Evolutionary conservation across 1,140 invertebrate species (phyloP).

Genomic region (Penaeus chinensis): DNA sequence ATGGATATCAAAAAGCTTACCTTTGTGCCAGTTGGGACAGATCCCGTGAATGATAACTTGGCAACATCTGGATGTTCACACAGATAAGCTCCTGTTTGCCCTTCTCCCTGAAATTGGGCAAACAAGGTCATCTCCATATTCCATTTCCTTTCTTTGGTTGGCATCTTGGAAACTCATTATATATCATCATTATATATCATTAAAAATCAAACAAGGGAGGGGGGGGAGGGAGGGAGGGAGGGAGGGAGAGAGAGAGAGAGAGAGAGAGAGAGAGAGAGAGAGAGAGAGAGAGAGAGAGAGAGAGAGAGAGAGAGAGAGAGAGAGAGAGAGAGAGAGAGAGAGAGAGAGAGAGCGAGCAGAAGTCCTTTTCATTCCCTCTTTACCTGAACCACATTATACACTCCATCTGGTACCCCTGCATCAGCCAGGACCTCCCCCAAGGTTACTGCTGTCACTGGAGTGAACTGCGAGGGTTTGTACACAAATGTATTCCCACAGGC

Average conservation of each 20-base stretch:
- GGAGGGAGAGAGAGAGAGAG: too few relatives aligned
- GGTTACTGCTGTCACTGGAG: constrained; percentile 72
- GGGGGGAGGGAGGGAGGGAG: too few relatives aligned
- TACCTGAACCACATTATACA: constrained; percentile 74
- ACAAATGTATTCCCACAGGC: constrained; percentile 74
- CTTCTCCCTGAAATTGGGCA: constrained; percentile 68
- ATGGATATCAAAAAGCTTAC: constrained; percentile 8
- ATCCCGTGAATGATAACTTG: constrained; percentile 74
- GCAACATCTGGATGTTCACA: constrained; percentile 69
- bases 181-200: too few relatives aligned
- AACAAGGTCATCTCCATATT: too few relatives aligned
- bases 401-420: constrained; percentile 72
- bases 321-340: too few relatives aligned
- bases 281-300: too few relatives aligned
- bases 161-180: too few relatives aligned
- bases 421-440: constrained; percentile 72
- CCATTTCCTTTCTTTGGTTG: too few relatives aligned
- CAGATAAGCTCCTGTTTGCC: constrained; percentile 69
- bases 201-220: too few relatives aligned
- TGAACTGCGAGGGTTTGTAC: constrained; percentile 73
- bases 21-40: constrained; percentile 70
- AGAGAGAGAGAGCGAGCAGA: too few relatives aligned
- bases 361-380: not conserved
- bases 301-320: too few relatives aligned
- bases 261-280: too few relatives aligned